phyloP scores from a whole-genome alignment of 2,888 invertebrate genomes.

The Rotaria magnacalcarata region DNA sequence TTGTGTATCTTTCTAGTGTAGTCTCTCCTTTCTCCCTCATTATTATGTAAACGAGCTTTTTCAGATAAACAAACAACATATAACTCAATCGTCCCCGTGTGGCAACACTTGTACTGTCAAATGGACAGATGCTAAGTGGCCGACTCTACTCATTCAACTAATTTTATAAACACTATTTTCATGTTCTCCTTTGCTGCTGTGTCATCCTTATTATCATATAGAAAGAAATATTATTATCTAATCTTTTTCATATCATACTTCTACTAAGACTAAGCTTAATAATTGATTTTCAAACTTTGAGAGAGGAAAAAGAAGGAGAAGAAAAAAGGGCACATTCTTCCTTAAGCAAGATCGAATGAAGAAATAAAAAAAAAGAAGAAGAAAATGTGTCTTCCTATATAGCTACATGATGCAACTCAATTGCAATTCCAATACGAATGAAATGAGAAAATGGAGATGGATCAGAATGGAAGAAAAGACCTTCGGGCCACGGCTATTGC shows the following conservation, averaged over 20 bases:
- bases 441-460: constrained; percentile 15
- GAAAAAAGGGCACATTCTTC: constrained; percentile 4
- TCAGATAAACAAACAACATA: constrained; percentile 18
- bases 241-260: not conserved
- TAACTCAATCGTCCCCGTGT: constrained; percentile 20
- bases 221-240: constrained; percentile 8
- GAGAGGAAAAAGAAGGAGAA: not conserved
- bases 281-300: constrained; percentile 23
- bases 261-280: constrained; percentile 18
- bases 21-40: not conserved
- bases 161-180: constrained; percentile 13
- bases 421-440: not conserved
- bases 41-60: constrained; percentile 14
- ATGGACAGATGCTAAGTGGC: constrained; percentile 7
- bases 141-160: not conserved
- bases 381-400: constrained; percentile 5
- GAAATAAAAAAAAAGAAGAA: not conserved
- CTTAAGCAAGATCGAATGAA: not conserved
- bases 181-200: not conserved
- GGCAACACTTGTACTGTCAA: constrained; percentile 1
- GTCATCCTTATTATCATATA: constrained; percentile 18
- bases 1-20: not conserved
- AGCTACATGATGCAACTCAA: not conserved
- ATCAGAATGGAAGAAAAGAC: constrained; percentile 12
- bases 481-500: not conserved